Conservation (phyloP, 2,113 vertebrate species). For the Cnemophilus loriae region DNA sequence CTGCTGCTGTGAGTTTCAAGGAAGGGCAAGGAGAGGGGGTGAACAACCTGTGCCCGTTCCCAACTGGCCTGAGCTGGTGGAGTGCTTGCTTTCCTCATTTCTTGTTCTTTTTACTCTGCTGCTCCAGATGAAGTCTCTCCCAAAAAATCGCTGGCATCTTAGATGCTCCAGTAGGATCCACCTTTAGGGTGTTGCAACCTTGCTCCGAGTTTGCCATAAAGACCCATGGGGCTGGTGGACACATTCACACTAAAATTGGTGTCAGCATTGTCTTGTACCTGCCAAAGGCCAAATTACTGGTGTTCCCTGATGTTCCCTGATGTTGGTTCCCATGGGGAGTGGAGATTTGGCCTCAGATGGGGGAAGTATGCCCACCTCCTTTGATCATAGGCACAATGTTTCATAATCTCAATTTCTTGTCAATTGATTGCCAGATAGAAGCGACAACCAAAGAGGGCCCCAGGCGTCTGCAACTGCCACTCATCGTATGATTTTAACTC, state of each 20-base stretch:
- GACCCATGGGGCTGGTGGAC: neutral
- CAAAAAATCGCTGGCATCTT: rapidly evolving
- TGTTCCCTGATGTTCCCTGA: neutral
- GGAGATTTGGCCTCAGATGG: slow-evolving; percentile 8
- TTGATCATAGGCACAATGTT: slow-evolving; percentile 41
- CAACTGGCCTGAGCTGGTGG: neutral
- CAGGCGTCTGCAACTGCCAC: slow-evolving; percentile 66
- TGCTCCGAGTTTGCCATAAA: neutral
- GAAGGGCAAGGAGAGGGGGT: neutral
- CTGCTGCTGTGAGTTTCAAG: neutral
- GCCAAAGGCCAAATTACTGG: neutral
- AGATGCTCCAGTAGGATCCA: neutral
- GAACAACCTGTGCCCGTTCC: neutral
- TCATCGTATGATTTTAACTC: slow-evolving; percentile 71
- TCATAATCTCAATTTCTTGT: slow-evolving; percentile 73
- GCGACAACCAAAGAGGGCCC: slow-evolving; percentile 70
- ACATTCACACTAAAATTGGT: neutral
- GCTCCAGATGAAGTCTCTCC: neutral
- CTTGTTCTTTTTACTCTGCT: neutral
- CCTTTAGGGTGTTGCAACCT: neutral
- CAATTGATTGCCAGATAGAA: slow-evolving; percentile 74
- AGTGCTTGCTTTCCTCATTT: neutral
- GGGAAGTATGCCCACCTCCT: slow-evolving; percentile 41
- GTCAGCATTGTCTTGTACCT: rapidly evolving
- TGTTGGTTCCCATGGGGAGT: neutral